Percentiles rank a stretch among this genome's conserved stretches.
Evolutionary conservation across 2,888 invertebrate species (phyloP).

Genomic region (Parthenolecanium corni): DNA sequence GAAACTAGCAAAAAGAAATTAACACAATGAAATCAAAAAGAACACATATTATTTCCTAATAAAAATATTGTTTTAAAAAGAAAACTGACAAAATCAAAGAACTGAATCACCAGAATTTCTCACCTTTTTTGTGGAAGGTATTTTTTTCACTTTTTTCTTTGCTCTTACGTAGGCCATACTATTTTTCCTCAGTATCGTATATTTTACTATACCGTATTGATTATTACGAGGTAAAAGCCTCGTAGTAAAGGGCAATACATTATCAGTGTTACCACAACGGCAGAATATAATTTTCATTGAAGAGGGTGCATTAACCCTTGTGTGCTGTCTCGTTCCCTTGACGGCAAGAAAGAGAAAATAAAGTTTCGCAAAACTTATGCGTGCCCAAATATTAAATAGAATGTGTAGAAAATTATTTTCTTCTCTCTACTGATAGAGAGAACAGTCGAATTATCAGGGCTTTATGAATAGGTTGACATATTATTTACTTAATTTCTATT

Average conservation of each 20-base stretch:
- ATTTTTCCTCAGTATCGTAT: background rate
- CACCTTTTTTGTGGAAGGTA: constrained; percentile 2
- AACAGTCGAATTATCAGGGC: too few species aligned
- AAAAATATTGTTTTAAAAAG: constrained; percentile 5
- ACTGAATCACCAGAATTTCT: background rate
- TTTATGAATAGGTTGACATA: too few species aligned
- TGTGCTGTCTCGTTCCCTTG: background rate
- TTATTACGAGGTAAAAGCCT: constrained; percentile 18
- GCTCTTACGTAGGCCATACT: background rate
- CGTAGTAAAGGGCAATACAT: constrained; percentile 17
- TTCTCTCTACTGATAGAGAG: too few species aligned
- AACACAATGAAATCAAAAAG: constrained; percentile 5
- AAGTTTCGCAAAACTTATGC: background rate
- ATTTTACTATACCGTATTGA: constrained; percentile 26
- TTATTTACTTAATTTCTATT: too few species aligned
- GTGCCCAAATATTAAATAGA: background rate
- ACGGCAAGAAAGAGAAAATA: background rate
- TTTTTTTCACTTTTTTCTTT: background rate
- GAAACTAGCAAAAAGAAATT: background rate
- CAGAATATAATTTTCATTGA: constrained; percentile 12
- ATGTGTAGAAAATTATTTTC: too few species aligned
- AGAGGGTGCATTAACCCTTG: constrained; percentile 23
- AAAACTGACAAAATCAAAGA: too few species aligned
- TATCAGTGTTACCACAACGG: constrained; percentile 12
- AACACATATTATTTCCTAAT: constrained; percentile 7